Evolutionary conservation across 1,140 invertebrate genomes (phyloP).

Genomic region (Leptinotarsa undecemlineata): DNA sequence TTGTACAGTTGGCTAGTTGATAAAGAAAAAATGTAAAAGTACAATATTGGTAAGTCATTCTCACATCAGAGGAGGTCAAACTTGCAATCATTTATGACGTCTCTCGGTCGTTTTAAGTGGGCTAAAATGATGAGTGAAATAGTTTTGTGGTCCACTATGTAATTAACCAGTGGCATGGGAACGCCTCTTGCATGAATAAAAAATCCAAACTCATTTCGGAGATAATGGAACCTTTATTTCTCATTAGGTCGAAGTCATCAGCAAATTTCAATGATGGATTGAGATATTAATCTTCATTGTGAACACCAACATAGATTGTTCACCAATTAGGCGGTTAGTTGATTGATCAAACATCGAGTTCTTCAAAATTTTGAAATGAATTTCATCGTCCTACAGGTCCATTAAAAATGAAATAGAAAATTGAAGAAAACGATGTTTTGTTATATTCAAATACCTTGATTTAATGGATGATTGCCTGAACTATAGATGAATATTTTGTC

Average conservation of each 20-base stretch:
- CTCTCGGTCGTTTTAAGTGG: slow-evolving; percentile 9
- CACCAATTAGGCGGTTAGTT: slow-evolving; percentile 1
- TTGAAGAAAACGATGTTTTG: too few relatives aligned
- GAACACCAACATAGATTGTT: slow-evolving; percentile 5
- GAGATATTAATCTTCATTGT: slow-evolving; percentile 17
- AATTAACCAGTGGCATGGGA: slow-evolving; percentile 35
- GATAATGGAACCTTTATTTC: slow-evolving; percentile 1
- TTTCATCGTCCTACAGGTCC: neutral
- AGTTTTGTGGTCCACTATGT: slow-evolving; percentile 29
- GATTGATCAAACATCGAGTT: neutral
- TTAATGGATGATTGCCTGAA: too few relatives aligned
- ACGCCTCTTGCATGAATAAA: slow-evolving; percentile 32
- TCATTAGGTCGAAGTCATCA: slow-evolving; percentile 20
- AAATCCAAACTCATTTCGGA: slow-evolving; percentile 24
- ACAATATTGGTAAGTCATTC: neutral
- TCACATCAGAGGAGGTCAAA: neutral
- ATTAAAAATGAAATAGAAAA: too few relatives aligned
- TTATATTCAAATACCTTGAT: too few relatives aligned
- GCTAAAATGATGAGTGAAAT: slow-evolving; percentile 33
- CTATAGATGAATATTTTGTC: too few relatives aligned
- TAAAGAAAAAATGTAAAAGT: too few relatives aligned
- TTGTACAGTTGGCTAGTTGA: too few relatives aligned
- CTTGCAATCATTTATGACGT: slow-evolving; percentile 5
- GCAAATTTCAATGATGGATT: slow-evolving; percentile 19
- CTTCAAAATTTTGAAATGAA: neutral